A percentile compares a stretch with the other conserved stretches of the same genome.
These are phyloP conservation scores for Takifugu rubripes DNA, from an alignment of 2,797 vertebrate species.

Conservation along the genomic window DNA sequence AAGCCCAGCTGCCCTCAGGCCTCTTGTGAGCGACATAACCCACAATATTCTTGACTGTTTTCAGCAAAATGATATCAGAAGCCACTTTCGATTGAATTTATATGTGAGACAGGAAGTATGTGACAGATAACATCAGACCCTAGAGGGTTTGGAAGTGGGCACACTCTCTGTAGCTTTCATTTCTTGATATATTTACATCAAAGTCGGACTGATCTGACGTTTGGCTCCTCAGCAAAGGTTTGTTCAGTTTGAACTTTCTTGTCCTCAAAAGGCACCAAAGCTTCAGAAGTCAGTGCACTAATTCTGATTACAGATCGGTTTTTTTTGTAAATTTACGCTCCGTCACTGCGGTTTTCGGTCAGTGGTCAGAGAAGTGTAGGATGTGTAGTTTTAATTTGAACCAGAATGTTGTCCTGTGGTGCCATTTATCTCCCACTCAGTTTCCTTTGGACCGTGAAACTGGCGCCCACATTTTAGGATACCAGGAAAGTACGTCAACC, in stretches of 20 bases:
- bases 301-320: too few species aligned
- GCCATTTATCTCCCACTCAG: constrained; percentile 27
- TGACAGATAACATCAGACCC: constrained; percentile 9
- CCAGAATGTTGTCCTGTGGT: constrained; percentile 18
- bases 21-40: constrained; percentile 23
- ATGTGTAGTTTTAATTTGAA: constrained; percentile 33
- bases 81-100: constrained; percentile 1
- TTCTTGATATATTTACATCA: constrained; percentile 58
- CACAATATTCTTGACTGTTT: constrained; percentile 29
- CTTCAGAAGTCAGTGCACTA: too few species aligned
- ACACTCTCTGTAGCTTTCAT: constrained; percentile 26
- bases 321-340: too few species aligned
- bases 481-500: constrained; percentile 37
- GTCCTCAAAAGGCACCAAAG: too few species aligned
- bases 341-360: neutral
- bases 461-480: constrained; percentile 40
- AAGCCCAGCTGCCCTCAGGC: constrained; percentile 26
- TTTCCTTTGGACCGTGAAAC: constrained; percentile 42
- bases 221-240: constrained; percentile 27
- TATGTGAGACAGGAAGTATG: constrained; percentile 15
- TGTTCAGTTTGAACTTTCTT: too few species aligned
- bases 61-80: constrained; percentile 20
- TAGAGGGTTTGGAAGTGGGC: constrained; percentile 28
- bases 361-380: constrained; percentile 6
- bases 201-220: constrained; percentile 48